phyloP scores from a whole-genome alignment of 2,113 vertebrate genomes.

The Micromys minutus region DNA sequence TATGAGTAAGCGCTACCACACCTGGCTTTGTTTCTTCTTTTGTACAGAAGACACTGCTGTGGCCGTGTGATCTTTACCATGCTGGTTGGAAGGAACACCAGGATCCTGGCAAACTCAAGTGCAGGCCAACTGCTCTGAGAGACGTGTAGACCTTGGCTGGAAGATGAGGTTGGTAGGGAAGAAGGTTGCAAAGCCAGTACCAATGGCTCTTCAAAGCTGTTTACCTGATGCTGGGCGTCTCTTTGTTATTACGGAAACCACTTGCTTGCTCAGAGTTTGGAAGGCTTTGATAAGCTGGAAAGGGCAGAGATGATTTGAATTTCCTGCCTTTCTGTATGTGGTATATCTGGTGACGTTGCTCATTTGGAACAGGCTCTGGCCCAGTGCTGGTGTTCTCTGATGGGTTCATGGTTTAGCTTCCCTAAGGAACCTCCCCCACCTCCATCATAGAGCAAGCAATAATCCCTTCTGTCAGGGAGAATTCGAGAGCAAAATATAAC shows the following conservation, averaged over 20 bases:
- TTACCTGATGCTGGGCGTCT: not conserved
- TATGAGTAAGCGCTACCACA: not conserved
- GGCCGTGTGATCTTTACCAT: not conserved
- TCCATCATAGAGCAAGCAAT: not conserved
- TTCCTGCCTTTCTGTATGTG: not conserved
- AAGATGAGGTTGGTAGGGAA: not conserved
- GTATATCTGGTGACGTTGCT: not conserved
- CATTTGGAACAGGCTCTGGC: not conserved
- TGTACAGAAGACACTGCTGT: not conserved
- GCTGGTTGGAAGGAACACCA: not conserved
- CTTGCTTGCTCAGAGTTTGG: not conserved
- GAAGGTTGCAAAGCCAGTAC: not conserved
- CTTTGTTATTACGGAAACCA: not conserved
- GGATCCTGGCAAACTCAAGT: not conserved
- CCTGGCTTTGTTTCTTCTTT: not conserved
- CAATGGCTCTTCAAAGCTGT: not conserved
- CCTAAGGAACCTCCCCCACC: accelerated
- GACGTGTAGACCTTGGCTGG: not conserved
- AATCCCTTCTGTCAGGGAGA: not conserved
- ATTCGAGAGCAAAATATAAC: not conserved
- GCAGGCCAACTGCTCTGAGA: not conserved
- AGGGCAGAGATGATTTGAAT: not conserved
- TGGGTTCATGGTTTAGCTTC: not conserved
- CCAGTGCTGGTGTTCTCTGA: not conserved
- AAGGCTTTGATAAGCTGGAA: not conserved